Evolutionary conservation across 2,888 invertebrate genomes (phyloP), one percentile per base, ranked within the genome.

Genomic region (Tipula confusa): DNA sequence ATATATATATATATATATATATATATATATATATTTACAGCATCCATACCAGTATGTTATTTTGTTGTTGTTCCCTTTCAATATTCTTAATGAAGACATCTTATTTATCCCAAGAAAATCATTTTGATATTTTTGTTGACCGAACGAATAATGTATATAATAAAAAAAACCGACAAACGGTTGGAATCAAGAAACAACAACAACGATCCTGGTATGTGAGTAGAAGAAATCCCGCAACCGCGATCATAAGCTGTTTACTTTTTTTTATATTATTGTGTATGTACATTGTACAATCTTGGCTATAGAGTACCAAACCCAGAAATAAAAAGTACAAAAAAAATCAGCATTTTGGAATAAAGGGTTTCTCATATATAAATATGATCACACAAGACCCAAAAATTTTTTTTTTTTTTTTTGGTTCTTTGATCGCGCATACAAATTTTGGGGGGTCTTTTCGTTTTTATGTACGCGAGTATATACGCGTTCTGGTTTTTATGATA

Each of bases 41-140:
- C 33, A 33, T 33, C 33, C n/a, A 64, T 64, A 38, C 11, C 38
- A 64, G 7, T 64, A 64, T 43, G 2, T 64, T 24, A 9, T 48
- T n/a, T n/a, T 48, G 64, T 64, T 64, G 64, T 64, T 64, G 64
- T 64, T 64, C 24, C 64, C 64, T 64, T 64, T 64, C 64, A 64
- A 64, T 64, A 64, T 64, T 64, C 24, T 64, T 64, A 64, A 64
- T 64, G 64, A 64, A 64, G 64, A 64, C 64, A 64, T 64, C 64
- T 64, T 64, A 64, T 64, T 64, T 64, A 64, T 64, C 64, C 64
- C 64, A 64, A 64, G 64, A 64, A 64, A 64, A 64, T 64, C 64
- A 64, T 64, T 24, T 64, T 64, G 64, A 64, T 64, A 64, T 64
- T 64, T 64, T 64, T 64, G 64, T 64, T 64, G 64, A 64, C 64